These are phyloP conservation scores for Trogon surrucura DNA, from an alignment of 2,113 vertebrate genomes.

Conservation along the genomic window DNA sequence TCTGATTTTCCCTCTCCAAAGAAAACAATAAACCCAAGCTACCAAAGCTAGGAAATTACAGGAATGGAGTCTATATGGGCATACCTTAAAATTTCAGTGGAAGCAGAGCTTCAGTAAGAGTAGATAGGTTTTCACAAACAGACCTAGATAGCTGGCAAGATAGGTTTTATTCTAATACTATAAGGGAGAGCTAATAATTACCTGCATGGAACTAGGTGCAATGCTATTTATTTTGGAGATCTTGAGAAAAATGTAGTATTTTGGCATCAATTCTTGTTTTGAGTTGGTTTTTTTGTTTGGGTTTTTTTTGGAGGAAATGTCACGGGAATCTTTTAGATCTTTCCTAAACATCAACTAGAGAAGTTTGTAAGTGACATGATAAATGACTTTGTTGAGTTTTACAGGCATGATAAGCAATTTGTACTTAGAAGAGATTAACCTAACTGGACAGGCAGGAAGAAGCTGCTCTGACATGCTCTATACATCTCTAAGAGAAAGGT, in stretches of 20 bases:
- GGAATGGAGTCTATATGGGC: not conserved
- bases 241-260: not conserved
- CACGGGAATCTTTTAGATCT: not conserved
- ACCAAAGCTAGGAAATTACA: not conserved
- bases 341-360: not conserved
- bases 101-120: not conserved
- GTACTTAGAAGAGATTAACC: conserved; percentile 10
- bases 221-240: not conserved
- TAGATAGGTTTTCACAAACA: not conserved
- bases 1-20: not conserved
- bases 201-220: not conserved
- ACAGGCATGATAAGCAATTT: not conserved
- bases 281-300: fast-evolving
- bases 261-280: not conserved
- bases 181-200: not conserved
- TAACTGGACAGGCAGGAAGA: not conserved
- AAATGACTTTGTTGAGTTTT: conserved; percentile 13
- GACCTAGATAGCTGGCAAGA: not conserved
- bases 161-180: not conserved
- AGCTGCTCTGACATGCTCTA: not conserved
- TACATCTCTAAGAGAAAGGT: not conserved
- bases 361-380: conserved; percentile 17
- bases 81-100: not conserved
- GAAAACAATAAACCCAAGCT: not conserved
- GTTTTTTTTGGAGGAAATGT: not conserved